Conservation (phyloP, 2,113 vertebrate species). For the Mungos mungo region DNA sequence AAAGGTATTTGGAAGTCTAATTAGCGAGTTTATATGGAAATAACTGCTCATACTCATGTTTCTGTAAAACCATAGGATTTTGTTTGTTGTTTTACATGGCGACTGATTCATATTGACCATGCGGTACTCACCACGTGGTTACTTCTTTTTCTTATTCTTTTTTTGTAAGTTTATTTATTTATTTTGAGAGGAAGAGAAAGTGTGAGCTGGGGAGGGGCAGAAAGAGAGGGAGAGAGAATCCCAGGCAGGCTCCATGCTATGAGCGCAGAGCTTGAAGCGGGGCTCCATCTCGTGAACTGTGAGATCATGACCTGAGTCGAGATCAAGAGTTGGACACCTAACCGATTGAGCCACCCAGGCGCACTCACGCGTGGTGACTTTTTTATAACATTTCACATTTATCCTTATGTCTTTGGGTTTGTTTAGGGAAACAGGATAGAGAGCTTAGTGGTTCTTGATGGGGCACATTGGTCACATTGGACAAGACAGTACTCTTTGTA, state of each 20-base stretch:
- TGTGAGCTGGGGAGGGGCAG: too few relatives aligned
- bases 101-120: neutral
- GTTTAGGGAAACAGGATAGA: neutral
- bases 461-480: neutral
- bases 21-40: neutral
- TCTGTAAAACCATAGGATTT: neutral
- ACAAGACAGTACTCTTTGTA: neutral
- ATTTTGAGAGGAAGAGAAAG: too few relatives aligned
- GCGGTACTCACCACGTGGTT: too few relatives aligned
- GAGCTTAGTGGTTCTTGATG: neutral
- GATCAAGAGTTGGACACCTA: too few relatives aligned
- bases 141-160: too few relatives aligned
- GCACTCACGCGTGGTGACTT: neutral
- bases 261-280: too few relatives aligned
- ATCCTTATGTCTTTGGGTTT: neutral
- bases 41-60: neutral
- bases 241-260: too few relatives aligned
- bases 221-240: too few relatives aligned
- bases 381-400: neutral
- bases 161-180: too few relatives aligned
- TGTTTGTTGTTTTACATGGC: neutral
- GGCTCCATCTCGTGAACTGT: too few relatives aligned
- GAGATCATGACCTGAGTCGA: too few relatives aligned
- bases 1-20: slow-evolving; percentile 89
- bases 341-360: too few relatives aligned